Base-by-base conservation (phyloP, 2,888 invertebrate species). In the Spilosoma lubricipeda region DNA sequence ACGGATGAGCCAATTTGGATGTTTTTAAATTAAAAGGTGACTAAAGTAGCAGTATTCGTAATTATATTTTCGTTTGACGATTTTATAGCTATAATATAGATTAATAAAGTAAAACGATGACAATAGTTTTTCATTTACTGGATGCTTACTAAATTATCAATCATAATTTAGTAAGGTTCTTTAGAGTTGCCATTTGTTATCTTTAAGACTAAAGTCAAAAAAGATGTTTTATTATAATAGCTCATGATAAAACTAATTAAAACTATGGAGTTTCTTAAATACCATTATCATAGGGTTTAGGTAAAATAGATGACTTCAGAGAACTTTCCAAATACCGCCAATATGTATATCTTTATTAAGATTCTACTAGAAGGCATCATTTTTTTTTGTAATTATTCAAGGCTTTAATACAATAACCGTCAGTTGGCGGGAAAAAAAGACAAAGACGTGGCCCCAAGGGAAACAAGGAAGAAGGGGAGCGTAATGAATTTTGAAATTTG, bases 401-500 rank as follows among this genome's bases (percentile, higher is more conserved):
- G 72, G 70, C 69, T 72, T 33, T 84, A 84, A 85, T 83, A 77
- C 80, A 86, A 86, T 86, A 80, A 86, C 81, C 75, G 78, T 83
- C 82, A 82, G 72, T 84, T 81, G 80, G 69, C 71, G 79, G 75
- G 72, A 66, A 39, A 74, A 68, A 79, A 74, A 74, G 67, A 78
- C 67, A 79, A 78, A 78, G 69, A 67, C 11, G 59, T 63, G 73
- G 70, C 70, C 71, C 80, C 80, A 75, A 70, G 45, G 77, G 77
- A 77, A 75, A 52, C 71, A 71, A 75, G 83, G 84, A 85, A 80
- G 83, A 83, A 86, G 80, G 79, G 78, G 84, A 86, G 75, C 83
- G 87, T 82, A 87, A 92, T 92, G 88, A 92, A 91, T 91, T 92
- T 92, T 88, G 89, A 91, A 91, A 90, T 90, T 88, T 82, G 89